Percentiles rank a stretch among this genome's conserved stretches.
Evolutionary conservation across 2,113 vertebrate genomes (phyloP).

Genomic region (Mesembrinibis cayennensis): DNA sequence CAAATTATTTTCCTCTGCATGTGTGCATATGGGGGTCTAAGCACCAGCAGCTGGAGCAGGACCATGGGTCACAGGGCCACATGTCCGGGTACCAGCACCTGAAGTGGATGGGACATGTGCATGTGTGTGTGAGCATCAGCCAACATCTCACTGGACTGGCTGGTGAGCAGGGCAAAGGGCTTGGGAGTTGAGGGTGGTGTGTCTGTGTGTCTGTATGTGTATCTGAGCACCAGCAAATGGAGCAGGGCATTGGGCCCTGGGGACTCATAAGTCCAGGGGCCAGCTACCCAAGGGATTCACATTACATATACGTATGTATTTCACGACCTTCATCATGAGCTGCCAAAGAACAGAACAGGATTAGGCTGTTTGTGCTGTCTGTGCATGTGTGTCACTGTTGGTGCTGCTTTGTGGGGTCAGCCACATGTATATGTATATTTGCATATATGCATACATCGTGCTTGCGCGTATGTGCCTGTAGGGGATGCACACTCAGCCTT

Average conservation of each 20-base stretch:
- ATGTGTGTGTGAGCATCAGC: not conserved
- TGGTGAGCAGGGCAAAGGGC: not conserved
- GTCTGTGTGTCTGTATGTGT: not conserved
- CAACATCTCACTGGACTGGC: not conserved
- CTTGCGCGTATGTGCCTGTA: fast-evolving
- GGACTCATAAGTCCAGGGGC: fast-evolving
- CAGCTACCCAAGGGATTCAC: not conserved
- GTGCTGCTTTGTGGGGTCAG: not conserved
- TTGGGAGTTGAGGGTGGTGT: fast-evolving
- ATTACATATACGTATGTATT: fast-evolving
- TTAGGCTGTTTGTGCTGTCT: not conserved
- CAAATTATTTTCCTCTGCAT: not conserved
- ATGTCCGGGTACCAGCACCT: fast-evolving
- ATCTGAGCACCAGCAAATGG: not conserved
- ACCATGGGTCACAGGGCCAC: no score
- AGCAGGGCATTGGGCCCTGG: not conserved
- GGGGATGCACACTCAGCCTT: not conserved
- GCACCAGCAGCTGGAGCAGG: not conserved
- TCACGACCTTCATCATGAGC: not conserved
- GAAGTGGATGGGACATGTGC: fast-evolving
- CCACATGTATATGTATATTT: not conserved
- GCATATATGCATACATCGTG: fast-evolving
- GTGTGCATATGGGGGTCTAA: fast-evolving
- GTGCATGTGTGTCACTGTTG: not conserved
- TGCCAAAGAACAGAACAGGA: not conserved